Conservation (phyloP, 2,797 vertebrate genomes). For the Carcharodon carcharias region DNA sequence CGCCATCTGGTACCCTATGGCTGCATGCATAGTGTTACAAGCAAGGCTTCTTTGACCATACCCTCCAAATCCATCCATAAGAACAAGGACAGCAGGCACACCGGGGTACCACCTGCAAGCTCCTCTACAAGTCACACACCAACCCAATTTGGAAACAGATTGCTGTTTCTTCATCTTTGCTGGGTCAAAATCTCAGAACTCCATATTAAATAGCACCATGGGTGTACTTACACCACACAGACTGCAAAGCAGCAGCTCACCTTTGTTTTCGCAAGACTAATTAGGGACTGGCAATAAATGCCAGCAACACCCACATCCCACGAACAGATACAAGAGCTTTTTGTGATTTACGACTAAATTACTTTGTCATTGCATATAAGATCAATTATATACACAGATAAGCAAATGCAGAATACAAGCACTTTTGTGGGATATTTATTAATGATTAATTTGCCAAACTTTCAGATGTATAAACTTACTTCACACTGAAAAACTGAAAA, state of each 20-base stretch:
- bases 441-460: not conserved
- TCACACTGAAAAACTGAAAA: not conserved
- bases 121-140: not conserved
- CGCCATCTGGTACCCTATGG: not conserved
- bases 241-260: not conserved
- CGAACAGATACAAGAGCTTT: not conserved
- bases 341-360: not conserved
- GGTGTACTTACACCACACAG: not conserved
- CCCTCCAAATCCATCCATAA: not conserved
- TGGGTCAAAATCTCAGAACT: not conserved
- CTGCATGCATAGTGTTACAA: not conserved
- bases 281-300: not conserved
- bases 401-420: not conserved
- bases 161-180: not conserved
- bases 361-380: not conserved
- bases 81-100: not conserved
- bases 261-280: too few relatives aligned
- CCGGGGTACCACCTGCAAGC: not conserved
- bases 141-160: not conserved
- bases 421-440: too few relatives aligned
- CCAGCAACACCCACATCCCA: not conserved
- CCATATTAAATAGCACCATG: not conserved
- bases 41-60: not conserved
- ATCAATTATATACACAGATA: not conserved
- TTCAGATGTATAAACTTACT: not conserved